Percentiles rank a stretch among this genome's conserved stretches.
Conservation (phyloP, 2,888 invertebrate genomes). For the Camptogramma bilineatum region DNA sequence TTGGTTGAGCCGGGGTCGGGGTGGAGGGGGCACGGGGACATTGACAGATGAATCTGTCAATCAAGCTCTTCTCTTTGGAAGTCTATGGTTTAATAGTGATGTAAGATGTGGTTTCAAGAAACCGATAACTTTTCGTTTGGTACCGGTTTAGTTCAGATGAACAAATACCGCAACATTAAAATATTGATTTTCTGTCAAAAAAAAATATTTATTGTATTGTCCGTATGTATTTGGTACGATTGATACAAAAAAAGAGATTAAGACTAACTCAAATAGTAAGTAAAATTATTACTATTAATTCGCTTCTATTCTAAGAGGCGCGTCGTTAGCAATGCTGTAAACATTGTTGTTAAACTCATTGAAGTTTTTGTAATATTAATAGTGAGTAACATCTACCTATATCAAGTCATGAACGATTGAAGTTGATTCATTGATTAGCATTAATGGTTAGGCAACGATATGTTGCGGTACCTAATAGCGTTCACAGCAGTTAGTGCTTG, state of each 20-base stretch:
- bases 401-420: neutral
- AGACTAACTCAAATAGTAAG: no score
- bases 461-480: conserved; percentile 48
- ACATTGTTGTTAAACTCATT: conserved; percentile 1
- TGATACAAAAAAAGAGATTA: no score
- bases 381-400: neutral
- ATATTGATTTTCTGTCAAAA: conserved; percentile 26
- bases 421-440: conserved; percentile 27
- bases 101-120: neutral
- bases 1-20: no score
- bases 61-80: no score
- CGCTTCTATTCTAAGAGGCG: no score
- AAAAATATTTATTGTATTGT: neutral
- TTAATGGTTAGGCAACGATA: conserved; percentile 44
- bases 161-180: neutral
- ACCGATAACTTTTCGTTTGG: conserved; percentile 8
- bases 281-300: no score
- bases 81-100: conserved; percentile 11
- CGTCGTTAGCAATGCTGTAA: conserved; percentile 6
- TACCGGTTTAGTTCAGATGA: neutral
- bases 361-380: neutral
- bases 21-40: no score
- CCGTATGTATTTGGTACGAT: no score
- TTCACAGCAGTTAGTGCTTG: conserved; percentile 43
- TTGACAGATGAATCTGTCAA: no score